phyloP scores from a whole-genome alignment of 2,888 invertebrate genomes.

The Gastracanthus pulcherrimus region DNA sequence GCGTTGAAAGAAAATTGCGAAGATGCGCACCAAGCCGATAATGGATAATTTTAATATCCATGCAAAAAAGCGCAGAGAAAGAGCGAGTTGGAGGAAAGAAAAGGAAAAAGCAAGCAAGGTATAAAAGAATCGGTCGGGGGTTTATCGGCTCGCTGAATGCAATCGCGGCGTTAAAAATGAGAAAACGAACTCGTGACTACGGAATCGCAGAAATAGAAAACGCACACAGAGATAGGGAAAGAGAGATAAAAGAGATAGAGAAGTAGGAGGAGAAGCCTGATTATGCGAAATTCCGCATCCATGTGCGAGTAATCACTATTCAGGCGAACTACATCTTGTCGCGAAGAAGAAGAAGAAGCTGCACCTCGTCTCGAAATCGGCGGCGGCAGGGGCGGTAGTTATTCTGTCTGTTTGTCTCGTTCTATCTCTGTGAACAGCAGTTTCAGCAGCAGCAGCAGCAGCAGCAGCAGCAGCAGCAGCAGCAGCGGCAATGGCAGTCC shows the following conservation, averaged over 20 bases:
- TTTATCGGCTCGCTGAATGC: slow-evolving; percentile 21
- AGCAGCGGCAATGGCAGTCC: background rate
- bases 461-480: background rate
- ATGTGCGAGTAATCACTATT: background rate
- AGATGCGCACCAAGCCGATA: background rate
- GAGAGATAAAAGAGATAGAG: too few relatives aligned
- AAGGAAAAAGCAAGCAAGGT: slow-evolving; percentile 2
- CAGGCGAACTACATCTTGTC: background rate
- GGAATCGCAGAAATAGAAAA: background rate
- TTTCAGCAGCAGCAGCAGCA: background rate
- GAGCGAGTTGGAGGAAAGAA: background rate
- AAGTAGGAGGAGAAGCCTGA: background rate
- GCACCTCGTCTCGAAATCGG: background rate
- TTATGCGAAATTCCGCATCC: background rate
- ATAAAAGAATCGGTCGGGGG: background rate
- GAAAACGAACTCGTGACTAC: background rate
- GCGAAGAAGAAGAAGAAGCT: background rate
- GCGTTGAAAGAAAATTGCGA: background rate
- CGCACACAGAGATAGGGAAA: background rate
- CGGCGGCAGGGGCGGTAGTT: background rate
- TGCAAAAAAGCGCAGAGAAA: slow-evolving; percentile 20
- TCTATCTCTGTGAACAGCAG: background rate
- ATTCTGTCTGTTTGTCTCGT: background rate
- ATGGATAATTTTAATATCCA: slow-evolving; percentile 30
- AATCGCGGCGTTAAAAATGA: background rate